Evolutionary conservation across 1,140 invertebrate genomes (phyloP).

Genomic region (Arion vulgaris): DNA sequence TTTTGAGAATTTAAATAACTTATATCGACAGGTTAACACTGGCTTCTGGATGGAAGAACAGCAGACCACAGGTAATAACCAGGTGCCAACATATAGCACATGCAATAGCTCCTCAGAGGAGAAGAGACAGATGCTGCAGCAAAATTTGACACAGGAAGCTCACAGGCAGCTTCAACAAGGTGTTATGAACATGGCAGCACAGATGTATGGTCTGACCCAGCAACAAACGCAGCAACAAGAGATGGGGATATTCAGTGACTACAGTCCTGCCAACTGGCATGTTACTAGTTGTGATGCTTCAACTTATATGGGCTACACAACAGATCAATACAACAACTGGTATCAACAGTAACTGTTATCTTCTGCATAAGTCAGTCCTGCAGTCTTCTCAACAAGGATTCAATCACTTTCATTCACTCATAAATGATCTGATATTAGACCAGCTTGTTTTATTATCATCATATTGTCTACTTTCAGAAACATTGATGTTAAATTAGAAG

Average conservation of each 20-base stretch:
- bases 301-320: background rate
- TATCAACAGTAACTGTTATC: slow-evolving; percentile 17
- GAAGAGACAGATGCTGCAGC: slow-evolving; percentile 23
- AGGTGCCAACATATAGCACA: background rate
- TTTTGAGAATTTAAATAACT: background rate
- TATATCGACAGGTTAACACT: background rate
- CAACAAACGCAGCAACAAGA: slow-evolving; percentile 8
- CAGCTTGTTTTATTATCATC: no score
- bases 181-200: slow-evolving; percentile 11
- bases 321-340: slow-evolving; percentile 14
- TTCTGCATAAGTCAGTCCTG: no score
- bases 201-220: background rate
- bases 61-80: background rate
- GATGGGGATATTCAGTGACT: background rate
- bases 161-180: slow-evolving; percentile 21
- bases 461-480: no score
- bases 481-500: no score
- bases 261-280: background rate
- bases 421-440: no score
- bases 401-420: no score
- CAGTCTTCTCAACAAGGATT: no score
- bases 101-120: background rate
- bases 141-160: slow-evolving; percentile 9
- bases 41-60: background rate
- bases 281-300: background rate